These are phyloP conservation scores for Leptatherina wallacei DNA, from an alignment of 2,797 vertebrate genomes.

Conservation along the genomic window DNA sequence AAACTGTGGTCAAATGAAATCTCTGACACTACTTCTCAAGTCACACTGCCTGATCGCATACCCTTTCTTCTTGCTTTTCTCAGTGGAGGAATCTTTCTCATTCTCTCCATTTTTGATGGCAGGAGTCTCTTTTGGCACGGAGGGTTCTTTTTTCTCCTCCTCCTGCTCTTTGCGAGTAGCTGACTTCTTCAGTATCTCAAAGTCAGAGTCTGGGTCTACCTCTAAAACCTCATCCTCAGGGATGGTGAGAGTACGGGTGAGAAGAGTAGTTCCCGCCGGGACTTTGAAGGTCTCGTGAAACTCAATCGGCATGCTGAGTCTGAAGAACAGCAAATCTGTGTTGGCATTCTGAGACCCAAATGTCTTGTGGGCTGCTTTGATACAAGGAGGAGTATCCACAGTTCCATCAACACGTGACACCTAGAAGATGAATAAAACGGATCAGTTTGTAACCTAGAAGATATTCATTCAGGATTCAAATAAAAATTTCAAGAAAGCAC, in stretches of 20 bases:
- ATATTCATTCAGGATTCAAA: neutral
- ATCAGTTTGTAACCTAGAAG: neutral
- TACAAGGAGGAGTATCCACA: slow-evolving; percentile 90
- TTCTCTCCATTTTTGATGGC: slow-evolving; percentile 87
- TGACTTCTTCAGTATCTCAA: slow-evolving; percentile 91
- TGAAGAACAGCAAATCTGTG: slow-evolving; percentile 90
- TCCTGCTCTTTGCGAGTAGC: slow-evolving; percentile 88
- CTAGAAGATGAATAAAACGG: slow-evolving; percentile 61
- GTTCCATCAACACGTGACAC: slow-evolving; percentile 92
- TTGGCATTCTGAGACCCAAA: slow-evolving; percentile 91
- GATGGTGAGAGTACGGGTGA: slow-evolving; percentile 87
- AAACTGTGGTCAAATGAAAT: neutral
- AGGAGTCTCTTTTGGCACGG: slow-evolving; percentile 75
- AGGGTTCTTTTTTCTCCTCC: slow-evolving; percentile 86
- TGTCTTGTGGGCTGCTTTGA: slow-evolving; percentile 90
- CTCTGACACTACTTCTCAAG: neutral
- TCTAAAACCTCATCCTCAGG: slow-evolving; percentile 89
- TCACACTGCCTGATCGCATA: slow-evolving; percentile 1
- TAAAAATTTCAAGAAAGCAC: neutral
- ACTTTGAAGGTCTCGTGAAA: slow-evolving; percentile 92
- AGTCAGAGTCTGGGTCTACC: slow-evolving; percentile 91
- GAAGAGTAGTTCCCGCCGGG: slow-evolving; percentile 86
- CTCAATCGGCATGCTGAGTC: slow-evolving; percentile 93
- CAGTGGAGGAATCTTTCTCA: slow-evolving; percentile 91
- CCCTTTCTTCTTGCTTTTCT: slow-evolving; percentile 96